Evolutionary conservation across 2,888 invertebrate species (phyloP).

Genomic region (Leptinotarsa rubiginosa): DNA sequence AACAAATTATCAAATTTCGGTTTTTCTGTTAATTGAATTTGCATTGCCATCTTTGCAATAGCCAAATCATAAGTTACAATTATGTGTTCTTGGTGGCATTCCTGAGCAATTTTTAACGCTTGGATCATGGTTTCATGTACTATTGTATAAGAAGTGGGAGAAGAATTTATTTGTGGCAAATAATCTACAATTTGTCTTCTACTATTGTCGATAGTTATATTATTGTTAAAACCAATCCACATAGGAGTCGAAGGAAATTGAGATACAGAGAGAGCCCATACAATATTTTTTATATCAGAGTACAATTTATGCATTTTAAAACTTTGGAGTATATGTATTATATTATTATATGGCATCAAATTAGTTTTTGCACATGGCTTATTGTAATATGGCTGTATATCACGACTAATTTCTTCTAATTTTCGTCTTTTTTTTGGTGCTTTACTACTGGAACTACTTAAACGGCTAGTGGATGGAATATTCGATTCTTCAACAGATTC

Average conservation of each 20-base stretch:
- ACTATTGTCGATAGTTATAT: conserved; percentile 27
- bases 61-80: conserved; percentile 52
- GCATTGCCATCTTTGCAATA: conserved; percentile 50
- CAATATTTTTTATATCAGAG: conserved; percentile 47
- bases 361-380: conserved; percentile 8
- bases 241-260: conserved; percentile 49
- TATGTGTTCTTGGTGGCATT: conserved; percentile 30
- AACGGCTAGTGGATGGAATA: not conserved
- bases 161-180: conserved; percentile 32
- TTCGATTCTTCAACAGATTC: conserved; percentile 25
- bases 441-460: not conserved
- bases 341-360: conserved; percentile 21
- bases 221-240: conserved; percentile 55
- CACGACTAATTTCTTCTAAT: not conserved
- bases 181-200: conserved; percentile 31
- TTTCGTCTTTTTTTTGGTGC: conserved; percentile 4
- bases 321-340: conserved; percentile 22
- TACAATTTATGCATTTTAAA: conserved; percentile 25
- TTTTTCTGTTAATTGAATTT: conserved; percentile 53
- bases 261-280: conserved; percentile 48
- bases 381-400: conserved; percentile 5
- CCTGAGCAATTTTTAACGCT: conserved; percentile 27
- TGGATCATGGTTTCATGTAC: conserved; percentile 31
- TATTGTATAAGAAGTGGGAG: conserved; percentile 33
- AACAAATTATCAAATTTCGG: conserved; percentile 53